phyloP scores from a whole-genome alignment of 2,113 vertebrate genomes.

The Dryoscopus gambensis region DNA sequence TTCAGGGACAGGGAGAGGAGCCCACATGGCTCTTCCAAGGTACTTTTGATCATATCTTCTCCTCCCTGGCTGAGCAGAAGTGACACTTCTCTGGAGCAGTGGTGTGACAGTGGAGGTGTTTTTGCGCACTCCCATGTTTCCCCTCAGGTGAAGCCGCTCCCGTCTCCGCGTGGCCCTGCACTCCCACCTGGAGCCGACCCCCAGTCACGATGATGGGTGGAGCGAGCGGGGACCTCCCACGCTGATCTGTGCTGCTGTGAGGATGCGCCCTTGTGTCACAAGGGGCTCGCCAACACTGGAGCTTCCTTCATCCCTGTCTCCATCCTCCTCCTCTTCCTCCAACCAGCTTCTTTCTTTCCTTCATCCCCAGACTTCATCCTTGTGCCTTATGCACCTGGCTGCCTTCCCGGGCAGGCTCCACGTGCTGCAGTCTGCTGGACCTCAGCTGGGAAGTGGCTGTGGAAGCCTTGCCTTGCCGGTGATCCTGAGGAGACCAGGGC shows the following conservation, averaged over 20 bases:
- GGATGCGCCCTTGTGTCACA: background rate
- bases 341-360: background rate
- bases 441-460: background rate
- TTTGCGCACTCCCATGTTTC: background rate
- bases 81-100: background rate
- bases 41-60: background rate
- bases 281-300: slow-evolving; percentile 33
- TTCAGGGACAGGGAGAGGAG: background rate
- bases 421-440: background rate
- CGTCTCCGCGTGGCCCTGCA: fast-evolving
- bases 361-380: background rate
- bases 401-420: background rate
- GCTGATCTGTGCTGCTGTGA: background rate
- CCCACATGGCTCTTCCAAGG: background rate
- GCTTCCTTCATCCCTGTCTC: background rate
- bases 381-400: slow-evolving; percentile 14
- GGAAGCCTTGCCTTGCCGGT: background rate
- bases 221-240: background rate
- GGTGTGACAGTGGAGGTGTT: background rate
- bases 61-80: background rate
- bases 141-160: background rate
- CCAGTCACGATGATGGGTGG: slow-evolving; percentile 6
- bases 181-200: slow-evolving; percentile 9
- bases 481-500: background rate
- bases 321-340: background rate